phyloP scores from a whole-genome alignment of 2,797 vertebrate species.

The Luscinia megarhynchos region DNA sequence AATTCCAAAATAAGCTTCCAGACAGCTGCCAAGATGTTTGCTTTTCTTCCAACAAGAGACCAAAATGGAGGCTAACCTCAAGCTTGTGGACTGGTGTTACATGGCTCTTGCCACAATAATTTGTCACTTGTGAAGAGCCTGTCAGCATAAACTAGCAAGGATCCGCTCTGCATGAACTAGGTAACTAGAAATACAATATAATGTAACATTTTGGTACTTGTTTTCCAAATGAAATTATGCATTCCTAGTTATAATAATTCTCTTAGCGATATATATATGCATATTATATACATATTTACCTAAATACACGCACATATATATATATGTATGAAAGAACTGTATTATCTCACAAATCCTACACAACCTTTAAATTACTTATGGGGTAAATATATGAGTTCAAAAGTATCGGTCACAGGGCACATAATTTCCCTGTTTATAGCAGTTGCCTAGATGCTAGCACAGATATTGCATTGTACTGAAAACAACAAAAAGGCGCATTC shows the following conservation, averaged over 20 bases:
- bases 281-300: neutral
- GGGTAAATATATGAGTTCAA: conserved; percentile 40
- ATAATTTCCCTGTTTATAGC: conserved; percentile 20
- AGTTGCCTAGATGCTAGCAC: conserved; percentile 48
- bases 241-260: neutral
- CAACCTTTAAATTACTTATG: conserved; percentile 25
- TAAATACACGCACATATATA: neutral
- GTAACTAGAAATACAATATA: neutral
- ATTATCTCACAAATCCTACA: neutral
- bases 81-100: neutral
- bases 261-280: neutral
- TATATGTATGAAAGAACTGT: neutral
- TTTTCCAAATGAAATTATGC: neutral
- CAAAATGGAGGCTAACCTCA: neutral
- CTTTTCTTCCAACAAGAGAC: neutral
- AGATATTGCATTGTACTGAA: conserved; percentile 51
- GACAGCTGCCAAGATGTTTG: neutral
- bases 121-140: neutral
- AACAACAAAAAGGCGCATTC: conserved; percentile 54
- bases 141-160: neutral
- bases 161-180: neutral
- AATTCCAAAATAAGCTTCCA: neutral
- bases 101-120: neutral
- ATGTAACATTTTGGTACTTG: neutral
- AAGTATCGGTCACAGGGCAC: neutral